Base-by-base conservation (phyloP, 2,888 invertebrate genomes). In the Xylota sylvarum region DNA sequence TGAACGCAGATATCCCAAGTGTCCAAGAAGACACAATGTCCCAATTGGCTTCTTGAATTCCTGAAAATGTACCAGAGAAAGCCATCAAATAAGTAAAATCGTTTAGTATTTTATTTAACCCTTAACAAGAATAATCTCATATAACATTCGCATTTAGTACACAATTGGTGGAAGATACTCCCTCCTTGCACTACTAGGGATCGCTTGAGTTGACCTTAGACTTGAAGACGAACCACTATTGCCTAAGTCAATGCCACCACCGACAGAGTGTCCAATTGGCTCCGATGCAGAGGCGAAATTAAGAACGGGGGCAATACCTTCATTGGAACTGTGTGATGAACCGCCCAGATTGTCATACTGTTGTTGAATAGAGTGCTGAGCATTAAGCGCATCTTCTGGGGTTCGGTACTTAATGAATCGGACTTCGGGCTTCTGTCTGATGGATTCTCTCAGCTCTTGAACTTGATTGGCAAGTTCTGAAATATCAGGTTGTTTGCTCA, bases 351-450 rank as follows among this genome's bases (percentile, higher is more conserved):
- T 76, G 58, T 91, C 91, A 87, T 92, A 92, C 76, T 91, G 90
- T 0, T 65, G 46, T 87, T 92, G 91, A 74, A 92, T 92, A 64
- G 90, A 87, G 2, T 88, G 89, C 88, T 91, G 92, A 6, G 92
- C 92, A 64, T 91, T 90, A 82, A 89, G 89, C 69, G 92, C 92
- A 88, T 92, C 92, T 87, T 91, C 90, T 1, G 88, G 89, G 0
- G 91, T 92, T 72, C 90, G 91, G 88, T 92, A 92, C 88, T 92
- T 92, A 88, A 92, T 90, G 78, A 91, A 91, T 84, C 90, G 91
- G 4, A 91, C 91, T 87, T 91, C 91, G 85, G 91, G 91, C 84
- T 90, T 91, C 87, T 90, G 89, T 82, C 89, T 89, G 88, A 78
- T 89, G 82, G 89, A 89, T 88, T 88, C 88, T 65, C 89, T 89